These are phyloP conservation scores for Halocaridina rubra DNA, from an alignment of 2,888 invertebrate species.

Conservation along the genomic window DNA sequence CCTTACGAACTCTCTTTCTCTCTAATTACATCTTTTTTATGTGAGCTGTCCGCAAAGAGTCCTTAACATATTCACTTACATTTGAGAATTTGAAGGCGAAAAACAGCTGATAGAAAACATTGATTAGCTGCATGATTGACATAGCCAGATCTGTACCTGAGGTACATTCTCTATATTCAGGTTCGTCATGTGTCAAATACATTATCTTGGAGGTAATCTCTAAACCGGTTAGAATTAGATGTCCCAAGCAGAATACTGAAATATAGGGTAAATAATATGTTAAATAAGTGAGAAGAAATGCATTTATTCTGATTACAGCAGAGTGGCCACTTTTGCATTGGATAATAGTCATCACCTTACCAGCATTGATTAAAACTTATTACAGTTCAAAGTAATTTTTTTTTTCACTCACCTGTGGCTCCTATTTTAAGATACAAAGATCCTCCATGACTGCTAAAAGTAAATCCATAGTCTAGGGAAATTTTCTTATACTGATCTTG, in stretches of 20 bases:
- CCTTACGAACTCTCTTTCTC: no score
- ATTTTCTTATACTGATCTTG: no score
- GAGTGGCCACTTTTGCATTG: no score
- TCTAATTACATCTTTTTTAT: no score
- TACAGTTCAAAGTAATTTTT: no score
- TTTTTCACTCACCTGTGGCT: constrained; percentile 78
- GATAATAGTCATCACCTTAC: no score
- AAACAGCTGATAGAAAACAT: constrained; percentile 81
- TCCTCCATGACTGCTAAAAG: constrained; percentile 77
- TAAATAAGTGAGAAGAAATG: no score
- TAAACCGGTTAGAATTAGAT: constrained; percentile 80
- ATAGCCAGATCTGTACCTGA: constrained; percentile 74
- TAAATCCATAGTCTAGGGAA: constrained; percentile 74
- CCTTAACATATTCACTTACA: constrained; percentile 74
- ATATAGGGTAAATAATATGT: neutral
- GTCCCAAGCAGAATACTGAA: constrained; percentile 82
- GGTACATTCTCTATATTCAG: constrained; percentile 72
- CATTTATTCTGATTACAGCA: no score
- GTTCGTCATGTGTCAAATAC: constrained; percentile 72
- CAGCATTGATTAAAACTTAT: no score
- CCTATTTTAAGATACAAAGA: constrained; percentile 81
- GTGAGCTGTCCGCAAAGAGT: no score
- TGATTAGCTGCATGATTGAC: constrained; percentile 78
- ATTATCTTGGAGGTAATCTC: constrained; percentile 78
- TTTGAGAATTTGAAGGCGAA: constrained; percentile 87